Conservation (phyloP, 2,797 vertebrate species). For the Apogon talboti region DNA sequence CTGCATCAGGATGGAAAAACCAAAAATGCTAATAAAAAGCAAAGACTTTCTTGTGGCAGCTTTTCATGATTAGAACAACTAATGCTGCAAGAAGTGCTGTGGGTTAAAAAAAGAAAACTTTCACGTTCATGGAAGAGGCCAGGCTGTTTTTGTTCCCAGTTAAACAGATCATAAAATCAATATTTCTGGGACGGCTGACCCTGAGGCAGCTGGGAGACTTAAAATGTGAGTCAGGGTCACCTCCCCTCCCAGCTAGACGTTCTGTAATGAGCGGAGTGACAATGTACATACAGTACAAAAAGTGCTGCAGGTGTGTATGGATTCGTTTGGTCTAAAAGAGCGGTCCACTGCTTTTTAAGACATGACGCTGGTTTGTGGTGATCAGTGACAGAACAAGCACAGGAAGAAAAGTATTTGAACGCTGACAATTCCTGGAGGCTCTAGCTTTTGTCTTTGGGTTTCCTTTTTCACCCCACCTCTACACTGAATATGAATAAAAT, state of each 20-base stretch:
- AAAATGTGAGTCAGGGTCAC: conserved; percentile 50
- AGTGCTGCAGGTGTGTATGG: background rate
- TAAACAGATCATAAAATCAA: conserved; percentile 68
- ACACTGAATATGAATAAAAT: conserved; percentile 6
- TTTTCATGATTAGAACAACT: conserved; percentile 33
- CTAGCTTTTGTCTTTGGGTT: background rate
- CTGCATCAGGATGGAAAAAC: conserved; percentile 45
- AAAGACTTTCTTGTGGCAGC: conserved; percentile 14
- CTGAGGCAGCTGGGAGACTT: conserved; percentile 51
- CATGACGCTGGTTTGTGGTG: too few species aligned
- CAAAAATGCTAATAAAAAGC: conserved; percentile 8
- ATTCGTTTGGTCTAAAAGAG: too few species aligned
- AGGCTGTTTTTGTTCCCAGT: conserved; percentile 40
- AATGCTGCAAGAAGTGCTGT: conserved; percentile 32
- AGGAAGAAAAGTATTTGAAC: background rate
- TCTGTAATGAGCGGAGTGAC: conserved; percentile 33
- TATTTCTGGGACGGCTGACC: conserved; percentile 68
- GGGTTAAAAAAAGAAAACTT: conserved; percentile 22
- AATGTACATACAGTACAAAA: background rate
- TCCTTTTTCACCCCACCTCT: background rate
- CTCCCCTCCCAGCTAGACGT: conserved; percentile 41
- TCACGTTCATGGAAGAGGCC: conserved; percentile 21
- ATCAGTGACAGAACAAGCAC: conserved; percentile 1
- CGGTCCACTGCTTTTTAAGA: background rate
- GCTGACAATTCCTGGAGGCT: background rate